A percentile compares a stretch with the other conserved stretches of the same genome.
Conservation (phyloP, 2,797 vertebrate genomes). For the Galaxias olidus region DNA sequence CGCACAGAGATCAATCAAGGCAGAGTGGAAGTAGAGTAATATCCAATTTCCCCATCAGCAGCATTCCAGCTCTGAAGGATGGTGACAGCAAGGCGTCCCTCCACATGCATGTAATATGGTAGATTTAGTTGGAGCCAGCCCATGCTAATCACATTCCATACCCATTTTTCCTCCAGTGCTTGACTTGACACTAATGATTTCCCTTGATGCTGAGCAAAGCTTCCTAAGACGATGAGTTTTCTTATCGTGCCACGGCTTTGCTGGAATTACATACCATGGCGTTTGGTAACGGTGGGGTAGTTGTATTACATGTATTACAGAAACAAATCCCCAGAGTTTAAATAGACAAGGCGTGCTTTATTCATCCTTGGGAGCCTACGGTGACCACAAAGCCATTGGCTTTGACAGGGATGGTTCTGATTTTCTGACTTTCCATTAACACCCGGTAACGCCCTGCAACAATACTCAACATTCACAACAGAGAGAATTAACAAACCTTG, state of each 20-base stretch:
- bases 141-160: constrained; percentile 50
- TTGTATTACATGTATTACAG: constrained; percentile 19
- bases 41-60: constrained; percentile 68
- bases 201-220: constrained; percentile 40
- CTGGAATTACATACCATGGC: constrained; percentile 28
- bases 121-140: constrained; percentile 45
- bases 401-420: neutral
- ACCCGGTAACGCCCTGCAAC: neutral
- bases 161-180: constrained; percentile 49
- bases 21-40: constrained; percentile 41
- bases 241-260: constrained; percentile 35
- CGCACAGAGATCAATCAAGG: constrained; percentile 59
- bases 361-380: constrained; percentile 21
- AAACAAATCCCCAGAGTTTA: constrained; percentile 11
- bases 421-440: neutral
- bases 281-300: constrained; percentile 14
- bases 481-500: neutral
- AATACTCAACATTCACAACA: neutral
- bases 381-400: constrained; percentile 15
- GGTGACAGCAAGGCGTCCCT: constrained; percentile 39
- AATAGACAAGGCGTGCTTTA: constrained; percentile 6
- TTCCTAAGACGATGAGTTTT: constrained; percentile 35
- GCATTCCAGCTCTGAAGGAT: constrained; percentile 37
- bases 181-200: constrained; percentile 53
- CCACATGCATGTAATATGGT: constrained; percentile 45